A percentile compares a stretch with the other conserved stretches of the same genome.
These are phyloP conservation scores for Sarcophaga bullata DNA, from an alignment of 1,140 invertebrate species.

Conservation along the genomic window DNA sequence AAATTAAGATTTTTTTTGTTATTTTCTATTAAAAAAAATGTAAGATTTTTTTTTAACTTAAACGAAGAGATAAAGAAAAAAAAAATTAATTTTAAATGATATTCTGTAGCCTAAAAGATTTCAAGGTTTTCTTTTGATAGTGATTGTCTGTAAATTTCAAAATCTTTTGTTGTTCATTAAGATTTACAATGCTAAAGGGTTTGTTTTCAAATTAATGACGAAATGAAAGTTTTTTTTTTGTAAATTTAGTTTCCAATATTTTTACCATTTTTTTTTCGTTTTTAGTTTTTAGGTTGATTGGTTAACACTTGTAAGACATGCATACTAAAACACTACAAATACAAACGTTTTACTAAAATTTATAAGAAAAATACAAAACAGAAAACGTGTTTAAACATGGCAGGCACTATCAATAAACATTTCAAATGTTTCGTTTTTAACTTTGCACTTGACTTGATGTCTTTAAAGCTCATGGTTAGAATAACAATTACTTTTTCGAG, in stretches of 20 bases:
- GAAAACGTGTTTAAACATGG: background rate
- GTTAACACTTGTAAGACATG: background rate
- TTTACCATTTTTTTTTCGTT: background rate
- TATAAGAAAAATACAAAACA: background rate
- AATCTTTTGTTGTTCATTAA: background rate
- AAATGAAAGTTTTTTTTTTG: constrained; percentile 17
- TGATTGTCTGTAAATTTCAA: background rate
- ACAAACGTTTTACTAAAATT: background rate
- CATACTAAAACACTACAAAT: background rate
- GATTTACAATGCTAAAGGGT: background rate
- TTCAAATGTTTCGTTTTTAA: constrained; percentile 1
- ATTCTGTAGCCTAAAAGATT: background rate
- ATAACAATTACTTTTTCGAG: background rate
- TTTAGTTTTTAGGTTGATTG: background rate
- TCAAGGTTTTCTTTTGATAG: background rate
- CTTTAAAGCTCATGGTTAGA: constrained; percentile 6
- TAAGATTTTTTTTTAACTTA: background rate
- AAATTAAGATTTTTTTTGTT: too few relatives aligned
- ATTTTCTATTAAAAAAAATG: background rate
- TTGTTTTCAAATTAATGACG: constrained; percentile 9
- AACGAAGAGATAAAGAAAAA: background rate
- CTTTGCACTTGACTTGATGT: constrained; percentile 21
- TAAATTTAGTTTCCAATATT: too few relatives aligned
- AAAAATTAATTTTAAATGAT: background rate
- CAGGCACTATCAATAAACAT: too few relatives aligned